Conservation (phyloP, 1,140 invertebrate species). For the Drosophila takahashii region DNA sequence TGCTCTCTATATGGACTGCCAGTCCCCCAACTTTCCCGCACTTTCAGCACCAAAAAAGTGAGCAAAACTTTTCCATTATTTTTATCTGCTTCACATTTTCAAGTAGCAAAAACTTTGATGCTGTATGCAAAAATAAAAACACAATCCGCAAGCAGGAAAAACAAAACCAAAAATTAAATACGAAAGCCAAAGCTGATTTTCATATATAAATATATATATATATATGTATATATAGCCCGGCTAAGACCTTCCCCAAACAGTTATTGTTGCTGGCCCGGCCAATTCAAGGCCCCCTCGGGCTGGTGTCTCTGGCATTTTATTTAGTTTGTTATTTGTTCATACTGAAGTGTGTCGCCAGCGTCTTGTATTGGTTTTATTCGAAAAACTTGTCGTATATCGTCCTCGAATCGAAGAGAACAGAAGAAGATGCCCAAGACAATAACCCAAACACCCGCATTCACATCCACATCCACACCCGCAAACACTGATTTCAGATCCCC, state of each 20-base stretch:
- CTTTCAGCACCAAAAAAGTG: slow-evolving; percentile 35
- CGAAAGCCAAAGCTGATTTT: slow-evolving; percentile 75
- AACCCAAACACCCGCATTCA: slow-evolving; percentile 30
- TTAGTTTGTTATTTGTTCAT: slow-evolving; percentile 82
- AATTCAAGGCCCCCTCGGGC: slow-evolving; percentile 51
- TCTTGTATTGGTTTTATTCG: slow-evolving; percentile 79
- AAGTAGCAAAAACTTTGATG: slow-evolving; percentile 76
- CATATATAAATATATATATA: slow-evolving; percentile 49
- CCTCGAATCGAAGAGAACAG: slow-evolving; percentile 63
- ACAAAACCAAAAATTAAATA: slow-evolving; percentile 78
- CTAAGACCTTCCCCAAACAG: slow-evolving; percentile 44
- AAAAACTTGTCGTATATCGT: slow-evolving; percentile 78
- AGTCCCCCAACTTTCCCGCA: slow-evolving; percentile 10
- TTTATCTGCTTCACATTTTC: slow-evolving; percentile 81
- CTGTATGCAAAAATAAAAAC: slow-evolving; percentile 66
- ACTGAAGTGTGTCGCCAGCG: slow-evolving; percentile 76
- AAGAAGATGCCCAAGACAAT: slow-evolving; percentile 71
- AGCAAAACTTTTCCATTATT: slow-evolving; percentile 79
- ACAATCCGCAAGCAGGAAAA: slow-evolving; percentile 27
- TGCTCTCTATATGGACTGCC: slow-evolving; percentile 46
- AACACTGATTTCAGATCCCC: slow-evolving; percentile 30
- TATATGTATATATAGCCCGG: slow-evolving; percentile 24
- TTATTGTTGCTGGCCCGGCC: slow-evolving; percentile 60
- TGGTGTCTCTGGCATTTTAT: slow-evolving; percentile 75
- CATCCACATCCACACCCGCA: slow-evolving; percentile 10